Base-by-base conservation (phyloP, 2,797 vertebrate species). In the Xenopus petersii region DNA sequence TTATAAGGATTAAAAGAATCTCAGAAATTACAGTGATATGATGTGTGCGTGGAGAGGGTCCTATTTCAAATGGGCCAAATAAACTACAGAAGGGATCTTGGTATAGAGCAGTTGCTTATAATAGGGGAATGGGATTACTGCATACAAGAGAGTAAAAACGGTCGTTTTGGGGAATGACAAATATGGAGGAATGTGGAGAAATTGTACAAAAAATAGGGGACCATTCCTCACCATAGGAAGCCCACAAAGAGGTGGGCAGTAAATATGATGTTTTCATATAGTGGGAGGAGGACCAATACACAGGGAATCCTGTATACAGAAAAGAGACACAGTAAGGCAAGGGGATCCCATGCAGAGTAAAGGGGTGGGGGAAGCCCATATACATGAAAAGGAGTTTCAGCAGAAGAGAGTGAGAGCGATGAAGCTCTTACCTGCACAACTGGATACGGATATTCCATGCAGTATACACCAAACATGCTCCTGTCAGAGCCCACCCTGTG, bases 361-460 rank as follows among this genome's bases (percentile, higher is more conserved):
- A 36, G 26, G 30, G 60, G 24, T 15, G 60, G 24, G 21, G 60
- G 60, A 60, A 24, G 8, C 58, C 17, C 9, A 24, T 60, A 60
- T 60, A 60, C 58, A 60, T 24, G 58, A 2, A 17, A 17, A 26
- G 58, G 58, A 60, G 58, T 24, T 24, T 24, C 17, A 26, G 3
- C 58, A 24, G 17, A 60, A 10, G 17, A 26, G 55, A 56, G 36
- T 9, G 55, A 58, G 55, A n/a, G n/a, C 8, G n/a, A 13, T 3
- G 3, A 58, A 49, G 60, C 33, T 36, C 71, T 79, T 74, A 79
- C 76, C 76, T 79, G 76, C 26, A 79, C 71, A 13, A 79, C 71
- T 74, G 71, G 76, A 79, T 79, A 79, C 2, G 76, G 76, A 65
- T 79, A 79, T 60, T 79, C 76, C 76, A 79, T 79, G 61, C 76